Conservation (phyloP, 1,140 invertebrate species). For the Conus ventricosus region DNA sequence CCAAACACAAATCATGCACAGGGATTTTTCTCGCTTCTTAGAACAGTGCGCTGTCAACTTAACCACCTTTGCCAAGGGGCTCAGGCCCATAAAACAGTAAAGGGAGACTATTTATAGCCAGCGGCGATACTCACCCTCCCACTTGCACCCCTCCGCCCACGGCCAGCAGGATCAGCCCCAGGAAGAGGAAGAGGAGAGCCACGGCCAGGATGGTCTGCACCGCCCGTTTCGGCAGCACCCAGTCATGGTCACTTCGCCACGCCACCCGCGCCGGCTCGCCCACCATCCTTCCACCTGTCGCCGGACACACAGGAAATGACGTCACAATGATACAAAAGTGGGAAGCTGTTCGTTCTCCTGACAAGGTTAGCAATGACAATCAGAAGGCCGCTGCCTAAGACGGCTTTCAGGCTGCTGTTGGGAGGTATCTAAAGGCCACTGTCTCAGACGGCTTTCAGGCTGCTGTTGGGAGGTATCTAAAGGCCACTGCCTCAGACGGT, state of each 20-base stretch:
- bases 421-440: too few species aligned
- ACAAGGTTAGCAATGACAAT: background rate
- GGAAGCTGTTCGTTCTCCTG: background rate
- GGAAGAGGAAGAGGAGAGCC: constrained; percentile 40
- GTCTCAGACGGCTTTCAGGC: too few species aligned
- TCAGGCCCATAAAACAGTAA: too few species aligned
- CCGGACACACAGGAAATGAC: background rate
- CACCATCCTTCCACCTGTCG: constrained; percentile 14
- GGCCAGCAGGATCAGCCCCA: constrained; percentile 47
- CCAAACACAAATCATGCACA: too few species aligned
- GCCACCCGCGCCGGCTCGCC: constrained; percentile 24
- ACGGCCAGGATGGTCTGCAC: constrained; percentile 41
- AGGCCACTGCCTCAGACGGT: too few species aligned
- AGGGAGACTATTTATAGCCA: too few species aligned
- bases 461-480: too few species aligned
- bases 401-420: too few species aligned
- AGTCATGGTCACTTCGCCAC: constrained; percentile 42
- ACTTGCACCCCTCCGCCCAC: constrained; percentile 43
- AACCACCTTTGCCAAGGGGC: too few species aligned
- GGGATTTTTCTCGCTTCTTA: too few species aligned
- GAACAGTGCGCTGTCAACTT: too few species aligned
- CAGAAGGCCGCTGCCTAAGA: too few species aligned
- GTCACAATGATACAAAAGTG: background rate
- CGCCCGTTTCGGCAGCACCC: constrained; percentile 42
- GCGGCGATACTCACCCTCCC: constrained; percentile 39